phyloP scores from a whole-genome alignment of 1,140 invertebrate species.

The Penaeus chinensis region DNA sequence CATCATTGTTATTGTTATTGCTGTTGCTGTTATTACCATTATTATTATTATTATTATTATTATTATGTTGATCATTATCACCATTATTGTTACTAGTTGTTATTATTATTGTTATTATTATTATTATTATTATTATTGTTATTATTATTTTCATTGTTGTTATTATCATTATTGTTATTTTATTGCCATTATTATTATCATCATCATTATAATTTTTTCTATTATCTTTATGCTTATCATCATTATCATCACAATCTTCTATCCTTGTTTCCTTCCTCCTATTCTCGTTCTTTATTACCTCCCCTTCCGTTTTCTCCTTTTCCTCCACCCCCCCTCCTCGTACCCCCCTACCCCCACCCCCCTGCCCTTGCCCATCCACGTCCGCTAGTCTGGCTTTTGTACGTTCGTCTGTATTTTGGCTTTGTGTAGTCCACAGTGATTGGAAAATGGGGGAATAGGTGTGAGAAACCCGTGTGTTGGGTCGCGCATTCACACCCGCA shows the following conservation, averaged over 20 bases:
- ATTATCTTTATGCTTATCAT: neutral
- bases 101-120: no score
- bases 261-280: neutral
- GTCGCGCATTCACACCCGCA: neutral
- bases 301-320: no score
- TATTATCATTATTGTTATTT: no score
- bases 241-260: neutral
- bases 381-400: slow-evolving; percentile 20
- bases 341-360: neutral
- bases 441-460: slow-evolving; percentile 43
- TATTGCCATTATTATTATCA: no score
- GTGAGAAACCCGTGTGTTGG: neutral
- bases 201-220: no score
- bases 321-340: neutral
- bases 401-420: slow-evolving; percentile 24
- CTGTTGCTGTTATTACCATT: no score
- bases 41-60: no score
- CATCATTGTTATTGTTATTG: no score
- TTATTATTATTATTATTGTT: no score
- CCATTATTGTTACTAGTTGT: no score
- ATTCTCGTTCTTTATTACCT: neutral
- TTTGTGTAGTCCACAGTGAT: slow-evolving; percentile 42
- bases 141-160: no score
- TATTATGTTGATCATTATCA: no score
- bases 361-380: neutral